A percentile compares a stretch with the other conserved stretches of the same genome.
Conservation (phyloP, 64 coral and sea anemone species). For the Stichodactyla helianthus region DNA sequence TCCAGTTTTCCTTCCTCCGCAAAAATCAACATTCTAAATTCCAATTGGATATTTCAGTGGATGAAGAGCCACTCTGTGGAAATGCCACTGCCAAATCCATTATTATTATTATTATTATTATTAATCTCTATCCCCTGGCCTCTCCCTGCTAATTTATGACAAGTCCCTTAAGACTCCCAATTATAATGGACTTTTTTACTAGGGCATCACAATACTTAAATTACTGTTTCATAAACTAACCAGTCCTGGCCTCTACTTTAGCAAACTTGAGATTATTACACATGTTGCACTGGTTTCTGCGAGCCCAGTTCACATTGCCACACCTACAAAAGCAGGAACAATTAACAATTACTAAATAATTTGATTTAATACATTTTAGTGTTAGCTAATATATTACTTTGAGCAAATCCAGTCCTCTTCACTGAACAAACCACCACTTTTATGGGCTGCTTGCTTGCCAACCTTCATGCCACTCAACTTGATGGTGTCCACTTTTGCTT, state of each 20-base stretch:
- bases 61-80: too few relatives aligned
- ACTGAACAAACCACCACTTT: slow-evolving; percentile 97
- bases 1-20: too few relatives aligned
- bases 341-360: neutral
- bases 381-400: slow-evolving; percentile 51
- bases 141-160: too few relatives aligned
- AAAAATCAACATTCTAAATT: too few relatives aligned
- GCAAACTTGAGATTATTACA: slow-evolving; percentile 86
- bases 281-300: slow-evolving; percentile 83
- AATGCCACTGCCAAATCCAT: too few relatives aligned
- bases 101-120: too few relatives aligned
- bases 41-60: too few relatives aligned
- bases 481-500: slow-evolving; percentile 31
- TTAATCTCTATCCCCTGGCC: too few relatives aligned
- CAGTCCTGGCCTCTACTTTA: slow-evolving; percentile 89
- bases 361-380: neutral
- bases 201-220: neutral
- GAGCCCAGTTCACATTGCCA: slow-evolving; percentile 99
- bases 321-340: slow-evolving; percentile 48
- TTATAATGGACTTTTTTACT: too few relatives aligned
- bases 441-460: slow-evolving; percentile 83
- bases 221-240: slow-evolving; percentile 16
- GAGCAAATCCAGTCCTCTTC: slow-evolving; percentile 97
- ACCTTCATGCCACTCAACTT: slow-evolving; percentile 84
- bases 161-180: too few relatives aligned